These are phyloP conservation scores for Urophycis tenuis DNA, from an alignment of 2,797 vertebrate species.

Conservation along the genomic window DNA sequence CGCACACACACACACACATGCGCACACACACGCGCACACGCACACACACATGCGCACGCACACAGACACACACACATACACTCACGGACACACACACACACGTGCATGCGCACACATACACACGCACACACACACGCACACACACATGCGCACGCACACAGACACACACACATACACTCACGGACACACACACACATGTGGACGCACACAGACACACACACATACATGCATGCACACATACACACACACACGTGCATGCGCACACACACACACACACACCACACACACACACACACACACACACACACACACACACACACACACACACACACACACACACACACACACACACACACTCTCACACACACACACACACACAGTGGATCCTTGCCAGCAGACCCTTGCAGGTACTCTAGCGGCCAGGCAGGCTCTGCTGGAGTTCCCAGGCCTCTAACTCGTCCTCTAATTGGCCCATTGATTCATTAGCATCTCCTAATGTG, in stretches of 20 bases:
- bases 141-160: too few relatives aligned
- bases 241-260: slow-evolving; percentile 13
- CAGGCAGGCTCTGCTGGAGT: neutral
- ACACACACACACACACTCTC: neutral
- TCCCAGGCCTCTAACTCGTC: slow-evolving; percentile 45
- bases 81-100: neutral
- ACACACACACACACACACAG: neutral
- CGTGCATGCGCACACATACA: too few relatives aligned
- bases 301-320: neutral
- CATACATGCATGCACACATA: neutral
- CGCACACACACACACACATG: neutral
- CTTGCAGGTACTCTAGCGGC: slow-evolving; percentile 2
- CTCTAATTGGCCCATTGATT: slow-evolving; percentile 52
- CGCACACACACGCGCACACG: neutral
- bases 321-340: neutral
- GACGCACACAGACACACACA: too few relatives aligned
- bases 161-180: neutral
- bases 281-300: neutral
- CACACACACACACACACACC: too few relatives aligned
- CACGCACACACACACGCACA: neutral
- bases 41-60: neutral
- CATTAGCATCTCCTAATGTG: slow-evolving; percentile 42
- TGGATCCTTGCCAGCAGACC: neutral
- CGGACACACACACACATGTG: neutral
- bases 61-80: too few relatives aligned